Percentiles rank a stretch among this genome's conserved stretches.
Evolutionary conservation across 2,888 invertebrate genomes (phyloP).

Genomic region (Pandemis heparana): DNA sequence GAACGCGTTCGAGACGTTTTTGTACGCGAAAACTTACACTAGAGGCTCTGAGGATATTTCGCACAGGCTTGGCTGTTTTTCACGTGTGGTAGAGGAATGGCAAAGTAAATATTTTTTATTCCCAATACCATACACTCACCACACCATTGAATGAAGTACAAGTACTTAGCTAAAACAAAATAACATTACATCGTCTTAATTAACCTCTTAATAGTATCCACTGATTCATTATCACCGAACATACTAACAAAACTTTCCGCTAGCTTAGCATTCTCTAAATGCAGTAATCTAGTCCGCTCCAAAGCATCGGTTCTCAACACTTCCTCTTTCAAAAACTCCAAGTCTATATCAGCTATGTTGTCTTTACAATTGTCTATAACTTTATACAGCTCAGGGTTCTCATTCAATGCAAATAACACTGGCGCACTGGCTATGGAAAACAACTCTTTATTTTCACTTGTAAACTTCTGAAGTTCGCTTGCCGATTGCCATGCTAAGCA

Average conservation of each 20-base stretch:
- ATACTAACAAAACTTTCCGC: conserved; percentile 65
- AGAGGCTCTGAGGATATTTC: no score
- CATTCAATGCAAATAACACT: conserved; percentile 92
- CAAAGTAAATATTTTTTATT: neutral
- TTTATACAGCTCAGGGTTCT: conserved; percentile 88
- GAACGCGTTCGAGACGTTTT: no score
- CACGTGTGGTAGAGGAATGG: no score
- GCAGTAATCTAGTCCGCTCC: conserved; percentile 67
- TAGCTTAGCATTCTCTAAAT: conserved; percentile 66
- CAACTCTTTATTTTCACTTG: conserved; percentile 84
- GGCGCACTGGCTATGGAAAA: conserved; percentile 93
- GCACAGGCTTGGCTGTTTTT: neutral
- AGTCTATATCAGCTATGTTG: conserved; percentile 87
- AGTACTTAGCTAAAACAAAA: neutral
- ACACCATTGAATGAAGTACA: no score
- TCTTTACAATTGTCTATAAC: conserved; percentile 82
- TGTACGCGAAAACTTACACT: no score
- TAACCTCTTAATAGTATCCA: conserved; percentile 71
- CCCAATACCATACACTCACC: neutral
- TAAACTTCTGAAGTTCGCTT: conserved; percentile 72
- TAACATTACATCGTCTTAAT: conserved; percentile 65
- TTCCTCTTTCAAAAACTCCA: conserved; percentile 77
- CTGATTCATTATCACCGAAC: conserved; percentile 72
- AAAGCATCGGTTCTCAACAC: conserved; percentile 72
- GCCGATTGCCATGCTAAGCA: conserved; percentile 93